Base-by-base conservation (phyloP, 2,113 vertebrate genomes). In the Dolichallabes microphthalmus region DNA sequence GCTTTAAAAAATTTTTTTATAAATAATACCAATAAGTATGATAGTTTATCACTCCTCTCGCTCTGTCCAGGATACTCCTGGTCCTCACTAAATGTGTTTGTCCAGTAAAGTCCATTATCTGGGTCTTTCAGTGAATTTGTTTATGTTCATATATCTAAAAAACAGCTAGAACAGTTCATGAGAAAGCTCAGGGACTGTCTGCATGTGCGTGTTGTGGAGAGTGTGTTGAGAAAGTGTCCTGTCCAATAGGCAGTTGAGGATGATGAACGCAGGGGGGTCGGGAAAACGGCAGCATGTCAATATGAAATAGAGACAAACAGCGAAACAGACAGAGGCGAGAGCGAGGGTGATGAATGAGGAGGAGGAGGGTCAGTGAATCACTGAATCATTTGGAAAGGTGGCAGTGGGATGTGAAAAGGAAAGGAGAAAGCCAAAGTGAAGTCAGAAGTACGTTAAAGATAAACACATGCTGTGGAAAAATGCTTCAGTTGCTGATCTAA, bases 211-310 rank as follows among this genome's bases (percentile, higher is more conserved):
- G 61, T 55, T 63, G 39, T 50, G 60, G 60, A 8, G 39, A 50
- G 32, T 45, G 71, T 9, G 15, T 69, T 5, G 27, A 79, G 66
- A 50, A 82, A 78, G 64, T 50, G 53, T 77, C 25, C 81, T 79
- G 75, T 81, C 76, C 50, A 55, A 83, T 66, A 83, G 81, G 76
- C 77, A 64, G 74, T 85, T 78, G 82, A 87, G 82, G 77, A 88
- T 87, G 90, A 88, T 86, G 83, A 87, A 89, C 55, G 39, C 84
- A 77, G 85, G 77, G 84, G 84, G 73, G 76, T 86, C 75, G 52
- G 87, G 64, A 85, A 90, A 89, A 88, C 83, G 86, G 83, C 88
- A 87, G 80, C 82, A 88, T 86, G 89, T 90, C 89, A 88, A 88
- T 89, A 88, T 79, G 86, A 89, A 86, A 87, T 83, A 86, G 87